A percentile compares a stretch with the other conserved stretches of the same genome.
Conservation (phyloP, 2,113 vertebrate genomes). For the Saguinus midas region DNA sequence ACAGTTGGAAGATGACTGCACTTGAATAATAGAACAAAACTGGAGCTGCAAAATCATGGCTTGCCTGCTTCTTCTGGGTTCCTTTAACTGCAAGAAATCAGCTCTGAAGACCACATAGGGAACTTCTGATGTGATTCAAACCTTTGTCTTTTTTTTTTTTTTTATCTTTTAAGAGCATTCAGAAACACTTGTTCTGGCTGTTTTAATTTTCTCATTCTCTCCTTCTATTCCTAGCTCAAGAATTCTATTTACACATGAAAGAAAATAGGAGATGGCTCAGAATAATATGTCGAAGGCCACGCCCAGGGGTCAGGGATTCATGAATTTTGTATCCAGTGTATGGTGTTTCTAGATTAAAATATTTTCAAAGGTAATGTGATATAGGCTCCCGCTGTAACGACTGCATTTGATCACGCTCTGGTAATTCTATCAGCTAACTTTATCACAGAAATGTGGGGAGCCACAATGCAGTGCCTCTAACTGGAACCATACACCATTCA, state of each 20-base stretch:
- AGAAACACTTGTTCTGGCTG: conserved; percentile 1
- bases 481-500: conserved; percentile 66
- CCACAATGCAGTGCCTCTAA: background rate
- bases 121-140: background rate
- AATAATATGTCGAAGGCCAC: conserved; percentile 21
- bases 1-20: background rate
- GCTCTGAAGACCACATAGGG: background rate
- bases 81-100: background rate
- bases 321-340: conserved; percentile 38
- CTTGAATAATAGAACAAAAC: background rate
- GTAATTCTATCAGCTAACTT: conserved; percentile 47
- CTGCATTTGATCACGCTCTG: conserved; percentile 36
- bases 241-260: background rate
- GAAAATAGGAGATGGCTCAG: background rate
- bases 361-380: conserved; percentile 51
- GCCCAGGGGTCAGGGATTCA: background rate
- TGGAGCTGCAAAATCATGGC: background rate
- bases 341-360: conserved; percentile 54
- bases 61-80: background rate
- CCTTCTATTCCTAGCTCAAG: background rate
- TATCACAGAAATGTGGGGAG: conserved; percentile 42
- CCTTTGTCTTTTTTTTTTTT: background rate
- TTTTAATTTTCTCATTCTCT: conserved; percentile 41
- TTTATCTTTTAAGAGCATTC: conserved; percentile 4
- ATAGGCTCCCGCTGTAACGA: background rate